These are phyloP conservation scores for Noctilio leporinus DNA, from an alignment of 2,113 vertebrate species.

Conservation along the genomic window DNA sequence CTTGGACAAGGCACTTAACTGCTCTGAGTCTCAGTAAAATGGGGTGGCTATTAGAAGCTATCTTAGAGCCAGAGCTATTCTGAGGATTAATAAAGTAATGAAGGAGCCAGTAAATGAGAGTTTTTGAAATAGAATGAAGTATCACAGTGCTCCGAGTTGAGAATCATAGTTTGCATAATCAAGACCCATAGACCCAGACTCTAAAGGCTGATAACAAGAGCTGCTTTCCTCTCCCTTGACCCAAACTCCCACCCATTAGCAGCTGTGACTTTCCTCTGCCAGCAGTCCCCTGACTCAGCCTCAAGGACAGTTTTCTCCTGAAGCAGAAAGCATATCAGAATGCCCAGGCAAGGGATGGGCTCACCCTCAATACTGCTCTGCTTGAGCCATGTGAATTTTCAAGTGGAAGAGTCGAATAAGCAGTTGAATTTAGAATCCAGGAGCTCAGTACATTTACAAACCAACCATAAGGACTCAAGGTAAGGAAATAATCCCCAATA, in stretches of 20 bases:
- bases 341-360: no score
- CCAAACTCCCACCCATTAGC: neutral
- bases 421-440: neutral
- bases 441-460: neutral
- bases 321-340: neutral
- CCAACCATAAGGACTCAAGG: neutral
- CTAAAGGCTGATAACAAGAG: neutral
- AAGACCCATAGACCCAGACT: neutral
- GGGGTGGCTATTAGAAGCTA: neutral
- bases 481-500: neutral
- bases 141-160: neutral
- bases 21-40: neutral
- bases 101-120: neutral
- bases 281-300: neutral
- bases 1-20: neutral
- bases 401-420: neutral
- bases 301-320: neutral
- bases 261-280: neutral
- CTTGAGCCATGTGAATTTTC: neutral
- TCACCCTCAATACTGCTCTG: neutral
- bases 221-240: fast-evolving
- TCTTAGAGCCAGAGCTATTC: neutral
- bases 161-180: neutral
- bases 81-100: neutral
- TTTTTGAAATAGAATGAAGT: neutral